Evolutionary conservation across 53 echinoderm and acorn worm species (phyloP), one percentile per base, ranked within the genome.

Genomic region (Mesocentrotus franciscanus): DNA sequence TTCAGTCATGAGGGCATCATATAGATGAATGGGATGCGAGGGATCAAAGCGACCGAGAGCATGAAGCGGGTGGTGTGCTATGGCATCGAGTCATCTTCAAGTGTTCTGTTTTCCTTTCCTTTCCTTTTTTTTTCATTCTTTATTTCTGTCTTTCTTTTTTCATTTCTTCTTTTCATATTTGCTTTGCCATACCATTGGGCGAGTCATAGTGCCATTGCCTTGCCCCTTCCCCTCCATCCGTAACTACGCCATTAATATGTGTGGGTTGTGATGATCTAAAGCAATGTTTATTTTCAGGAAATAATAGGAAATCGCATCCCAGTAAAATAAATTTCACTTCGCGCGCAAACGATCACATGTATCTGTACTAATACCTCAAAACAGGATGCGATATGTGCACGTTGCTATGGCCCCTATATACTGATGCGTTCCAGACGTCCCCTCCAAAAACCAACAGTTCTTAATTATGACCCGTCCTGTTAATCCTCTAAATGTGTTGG

Each of bases 401-500:
- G 83, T 84, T 84, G 49, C 84, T 15, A 84, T 42, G 55, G 84
- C 22, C 16, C 11, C 20, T 1, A 6, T 22, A 20, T 84, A 84
- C 2, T 84, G 84, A 84, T 84, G 84, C 84, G 22, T 20, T 84
- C 84, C 84, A 55, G 39, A 22, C 55, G 29, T 55, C 10, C 1
- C 55, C 42, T 84, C 29, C 42, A 8, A 49, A 75, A 17, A 84
- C 84, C 55, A 84, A 84, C 84, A 84, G 55, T 84, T 84, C 55
- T 84, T 84, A 84, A 84, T 84, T 84, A 84, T 39, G 29, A 39
- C 84, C 22, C 42, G 20, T 39, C 24, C 18, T 42, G 84, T 22
- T 84, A 84, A 84, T 84, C 84, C 17, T 8, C 55, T 84, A 84
- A 84, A 84, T 84, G 84, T 84, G 84, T 83, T 55, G 84, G 10